Base-by-base conservation (phyloP, 2,888 invertebrate genomes). In the Leptopterna dolabrata region DNA sequence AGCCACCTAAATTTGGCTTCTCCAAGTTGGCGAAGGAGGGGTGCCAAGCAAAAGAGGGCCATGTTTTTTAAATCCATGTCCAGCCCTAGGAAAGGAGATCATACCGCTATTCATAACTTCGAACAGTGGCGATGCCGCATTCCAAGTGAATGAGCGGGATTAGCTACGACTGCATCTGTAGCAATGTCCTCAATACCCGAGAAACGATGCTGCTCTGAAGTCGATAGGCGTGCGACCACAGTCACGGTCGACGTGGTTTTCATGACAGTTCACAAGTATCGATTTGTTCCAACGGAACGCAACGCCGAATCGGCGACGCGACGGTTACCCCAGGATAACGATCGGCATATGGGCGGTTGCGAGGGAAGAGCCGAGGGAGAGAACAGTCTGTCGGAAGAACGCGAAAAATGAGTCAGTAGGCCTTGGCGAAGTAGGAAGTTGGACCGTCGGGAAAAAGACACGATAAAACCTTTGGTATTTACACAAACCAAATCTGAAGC, bases 331-430 rank as follows among this genome's bases (percentile, higher is more conserved):
- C 51, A n/a, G 16, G 51, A 63, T 63, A 63, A 63, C 63, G 63
- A 63, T 63, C 63, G 63, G 63, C 63, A 63, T 63, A 63, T 63
- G 63, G 63, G 63, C 19, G 63, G 63, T 63, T n/a, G 51, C 51
- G 51, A n/a, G n/a, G 51, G 51, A 51, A 11, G 51, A 63, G 63
- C 63, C 0, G 63, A 63, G 63, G 24, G 63, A 24, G 51, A 51
- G 24, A 63, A 27, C 63, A 0, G 63, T 63, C 63, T 63, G 63
- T 63, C 63, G 63, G 63, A 63, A 63, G 63, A 24, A 63, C 63
- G 63, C 63, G 63, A 63, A 63, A 63, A 63, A 63, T 63, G 63
- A 63, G 63, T 63, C 63, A 63, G 63, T 9, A 24, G 63, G 63
- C 63, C 63, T 63, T 63, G 63, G 63, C 6, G n/a, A n/a, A n/a